Evolutionary conservation across 2,888 invertebrate genomes (phyloP), one percentile per base, ranked within the genome.

Genomic region (Endomychus coccineus): DNA sequence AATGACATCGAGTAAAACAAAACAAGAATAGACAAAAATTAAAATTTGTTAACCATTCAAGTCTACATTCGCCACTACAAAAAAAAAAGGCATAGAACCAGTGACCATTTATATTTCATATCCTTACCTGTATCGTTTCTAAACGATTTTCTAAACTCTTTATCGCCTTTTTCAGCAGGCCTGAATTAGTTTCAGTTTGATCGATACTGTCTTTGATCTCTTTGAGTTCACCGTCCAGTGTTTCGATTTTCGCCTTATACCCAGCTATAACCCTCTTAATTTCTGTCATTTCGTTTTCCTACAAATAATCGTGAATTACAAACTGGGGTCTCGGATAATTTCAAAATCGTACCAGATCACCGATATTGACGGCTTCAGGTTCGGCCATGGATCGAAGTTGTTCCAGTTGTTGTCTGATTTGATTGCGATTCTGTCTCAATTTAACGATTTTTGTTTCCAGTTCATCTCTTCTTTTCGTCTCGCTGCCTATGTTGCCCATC

Each of bases 201-300:
- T 61, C 58, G 3, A 69, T 47, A 40, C 67, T 44, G 1, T 30
- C 24, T 17, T 56, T 50, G 3, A 59, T 48, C 10, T 52, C 50
- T 15, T 49, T 46, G n/a, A 58, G 39, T 36, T 68, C 50, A 42
- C 56, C 40, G 46, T 61, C 39, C 58, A 54, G 4, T 50, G 51
- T 23, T 25, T 50, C 58, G 13, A 56, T 49, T 11, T 69, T 60
- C 0, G 58, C 54, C 1, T 58, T 55, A 33, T 69, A 63, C 41
- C 69, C 64, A 16, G 58, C 51, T 3, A 71, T 52, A 2, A 61
- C 59, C 22, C 66, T 69, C 23, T 65, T 54, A 4, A 65, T 51
- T 25, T 67, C 58, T 3, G 44, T 41, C 24, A 64, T 42, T 34
- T 62, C 63, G 32, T 63, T 44, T 46, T 63, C 56, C 50, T 67